phyloP scores from a whole-genome alignment of 2,888 invertebrate genomes.

The Rhynchonema sp. region DNA sequence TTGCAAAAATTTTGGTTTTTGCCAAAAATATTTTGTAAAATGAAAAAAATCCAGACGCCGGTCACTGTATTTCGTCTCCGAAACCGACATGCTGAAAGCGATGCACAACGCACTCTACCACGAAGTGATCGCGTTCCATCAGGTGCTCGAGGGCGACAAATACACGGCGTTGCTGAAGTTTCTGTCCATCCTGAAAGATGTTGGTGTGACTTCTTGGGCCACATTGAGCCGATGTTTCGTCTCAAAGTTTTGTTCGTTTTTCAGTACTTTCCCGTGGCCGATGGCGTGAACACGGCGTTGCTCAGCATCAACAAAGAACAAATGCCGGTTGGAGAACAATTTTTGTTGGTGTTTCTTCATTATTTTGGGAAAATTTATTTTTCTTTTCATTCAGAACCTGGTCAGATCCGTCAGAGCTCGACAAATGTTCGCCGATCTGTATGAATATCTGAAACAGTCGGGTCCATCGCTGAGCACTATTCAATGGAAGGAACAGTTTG shows the following conservation, averaged over 20 bases:
- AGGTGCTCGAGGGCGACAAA: not conserved
- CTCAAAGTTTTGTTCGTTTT: too few relatives aligned
- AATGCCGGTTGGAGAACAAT: not conserved
- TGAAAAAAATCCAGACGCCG: constrained; percentile 13
- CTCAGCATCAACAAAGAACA: not conserved
- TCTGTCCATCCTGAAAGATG: not conserved
- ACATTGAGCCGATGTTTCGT: too few relatives aligned
- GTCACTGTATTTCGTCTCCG: constrained; percentile 19
- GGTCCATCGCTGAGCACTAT: too few relatives aligned
- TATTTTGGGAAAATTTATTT: too few relatives aligned
- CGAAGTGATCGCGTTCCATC: constrained; percentile 13
- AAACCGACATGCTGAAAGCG: constrained; percentile 24
- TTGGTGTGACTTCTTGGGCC: not conserved
- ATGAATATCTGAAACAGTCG: not conserved
- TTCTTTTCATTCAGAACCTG: too few relatives aligned
- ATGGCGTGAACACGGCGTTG: not conserved
- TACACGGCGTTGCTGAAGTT: not conserved
- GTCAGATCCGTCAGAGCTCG: too few relatives aligned
- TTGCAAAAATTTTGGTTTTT: not conserved
- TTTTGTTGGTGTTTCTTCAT: too few relatives aligned
- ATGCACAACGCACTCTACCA: constrained; percentile 21
- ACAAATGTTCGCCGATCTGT: too few relatives aligned
- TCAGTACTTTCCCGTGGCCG: not conserved
- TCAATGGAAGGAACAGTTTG: too few relatives aligned
- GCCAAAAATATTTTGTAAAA: not conserved